These are phyloP conservation scores for Dorcus hopei DNA, from an alignment of 2,888 invertebrate species.

Conservation along the genomic window DNA sequence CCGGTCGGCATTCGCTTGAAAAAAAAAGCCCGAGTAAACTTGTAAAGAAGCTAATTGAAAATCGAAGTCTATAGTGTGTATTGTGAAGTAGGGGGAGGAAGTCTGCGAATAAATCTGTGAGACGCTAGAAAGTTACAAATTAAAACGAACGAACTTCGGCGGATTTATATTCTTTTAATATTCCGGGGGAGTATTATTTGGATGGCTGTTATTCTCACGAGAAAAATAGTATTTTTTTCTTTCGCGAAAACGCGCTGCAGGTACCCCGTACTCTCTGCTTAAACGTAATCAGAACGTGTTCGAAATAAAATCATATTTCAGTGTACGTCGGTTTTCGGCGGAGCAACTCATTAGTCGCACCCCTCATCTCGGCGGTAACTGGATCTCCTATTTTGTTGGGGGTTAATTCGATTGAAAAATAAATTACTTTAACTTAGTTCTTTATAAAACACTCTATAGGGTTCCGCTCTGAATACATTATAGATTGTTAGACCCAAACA, in stretches of 20 bases:
- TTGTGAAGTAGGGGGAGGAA: not conserved
- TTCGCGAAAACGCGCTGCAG: too few relatives aligned
- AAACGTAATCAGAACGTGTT: too few relatives aligned
- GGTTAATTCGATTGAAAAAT: constrained; percentile 30
- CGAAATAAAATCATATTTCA: too few relatives aligned
- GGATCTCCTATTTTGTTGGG: constrained; percentile 25
- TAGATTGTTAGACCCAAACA: constrained; percentile 3
- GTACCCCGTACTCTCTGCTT: too few relatives aligned
- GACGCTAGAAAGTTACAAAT: constrained; percentile 21
- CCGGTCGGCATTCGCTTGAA: constrained; percentile 10
- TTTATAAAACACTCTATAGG: constrained; percentile 2
- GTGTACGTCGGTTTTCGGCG: too few relatives aligned
- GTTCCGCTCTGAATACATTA: constrained; percentile 17
- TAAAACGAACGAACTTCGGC: constrained; percentile 21
- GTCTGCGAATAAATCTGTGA: not conserved
- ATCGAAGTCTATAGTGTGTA: constrained; percentile 20
- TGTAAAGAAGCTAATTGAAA: constrained; percentile 29
- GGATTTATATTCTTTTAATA: constrained; percentile 23
- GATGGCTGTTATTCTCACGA: constrained; percentile 12
- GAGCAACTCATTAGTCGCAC: not conserved
- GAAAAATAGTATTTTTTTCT: too few relatives aligned
- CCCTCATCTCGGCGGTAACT: constrained; percentile 11
- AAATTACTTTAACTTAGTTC: constrained; percentile 26
- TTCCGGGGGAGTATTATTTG: constrained; percentile 16
- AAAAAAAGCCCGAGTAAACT: constrained; percentile 19